phyloP scores from a whole-genome alignment of 2,113 vertebrate species.

The Symphodus melops region DNA sequence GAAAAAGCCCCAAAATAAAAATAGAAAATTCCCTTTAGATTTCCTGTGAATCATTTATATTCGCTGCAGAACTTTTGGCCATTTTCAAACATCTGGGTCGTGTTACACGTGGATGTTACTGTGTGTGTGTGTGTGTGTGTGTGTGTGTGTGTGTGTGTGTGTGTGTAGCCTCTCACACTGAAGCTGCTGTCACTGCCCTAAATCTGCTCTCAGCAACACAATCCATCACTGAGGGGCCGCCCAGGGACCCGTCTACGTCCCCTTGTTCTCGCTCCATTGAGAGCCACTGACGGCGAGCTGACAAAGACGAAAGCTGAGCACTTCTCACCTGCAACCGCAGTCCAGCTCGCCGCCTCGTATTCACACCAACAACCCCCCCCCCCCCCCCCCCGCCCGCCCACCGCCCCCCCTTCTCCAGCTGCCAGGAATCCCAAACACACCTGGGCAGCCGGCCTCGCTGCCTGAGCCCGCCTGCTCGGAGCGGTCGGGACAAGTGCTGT shows the following conservation, averaged over 20 bases:
- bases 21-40: too few species aligned
- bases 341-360: background rate
- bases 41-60: too few species aligned
- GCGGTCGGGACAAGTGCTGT: conserved; percentile 58
- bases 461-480: conserved; percentile 33
- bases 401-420: conserved; percentile 31
- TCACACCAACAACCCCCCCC: background rate
- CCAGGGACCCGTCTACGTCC: conserved; percentile 51
- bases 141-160: too few species aligned
- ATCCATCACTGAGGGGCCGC: conserved; percentile 79
- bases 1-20: too few species aligned
- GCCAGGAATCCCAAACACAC: conserved; percentile 74
- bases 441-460: conserved; percentile 43
- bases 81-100: too few species aligned
- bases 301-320: conserved; percentile 67
- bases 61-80: too few species aligned
- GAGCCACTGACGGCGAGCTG: conserved; percentile 79
- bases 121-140: too few species aligned
- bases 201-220: conserved; percentile 72
- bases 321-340: conserved; percentile 40
- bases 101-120: too few species aligned
- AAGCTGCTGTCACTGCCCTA: conserved; percentile 27
- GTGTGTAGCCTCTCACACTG: background rate
- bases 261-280: conserved; percentile 82
- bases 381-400: background rate